phyloP scores from a whole-genome alignment of 2,888 invertebrate species.

The Polydrusus pterygomalis region DNA sequence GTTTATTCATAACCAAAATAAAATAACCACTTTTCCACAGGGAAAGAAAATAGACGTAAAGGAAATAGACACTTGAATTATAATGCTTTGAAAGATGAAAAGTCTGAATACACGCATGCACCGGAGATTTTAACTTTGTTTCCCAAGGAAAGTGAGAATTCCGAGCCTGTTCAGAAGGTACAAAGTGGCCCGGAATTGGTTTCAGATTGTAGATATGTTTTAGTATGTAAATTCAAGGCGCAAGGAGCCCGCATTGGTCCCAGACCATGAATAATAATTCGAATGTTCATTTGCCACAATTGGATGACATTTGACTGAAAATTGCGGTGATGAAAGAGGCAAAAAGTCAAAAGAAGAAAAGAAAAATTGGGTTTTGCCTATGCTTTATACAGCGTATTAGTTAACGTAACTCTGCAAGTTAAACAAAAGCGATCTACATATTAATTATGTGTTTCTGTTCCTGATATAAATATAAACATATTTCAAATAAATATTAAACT shows the following conservation, averaged over 20 bases:
- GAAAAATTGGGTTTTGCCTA: neutral
- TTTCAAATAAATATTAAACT: too few relatives aligned
- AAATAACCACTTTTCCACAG: slow-evolving; percentile 32
- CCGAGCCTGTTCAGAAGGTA: slow-evolving; percentile 45
- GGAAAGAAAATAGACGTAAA: slow-evolving; percentile 34
- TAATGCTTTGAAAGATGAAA: slow-evolving; percentile 50
- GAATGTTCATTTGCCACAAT: slow-evolving; percentile 64
- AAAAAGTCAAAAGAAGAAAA: slow-evolving; percentile 39
- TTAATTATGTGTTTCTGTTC: too few relatives aligned
- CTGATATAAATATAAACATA: too few relatives aligned
- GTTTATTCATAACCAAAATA: slow-evolving; percentile 38
- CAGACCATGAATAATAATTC: slow-evolving; percentile 72
- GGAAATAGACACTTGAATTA: slow-evolving; percentile 31
- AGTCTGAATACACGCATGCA: slow-evolving; percentile 41
- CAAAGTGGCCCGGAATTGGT: slow-evolving; percentile 66
- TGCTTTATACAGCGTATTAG: too few relatives aligned
- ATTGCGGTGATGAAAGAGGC: slow-evolving; percentile 46
- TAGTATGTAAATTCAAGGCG: slow-evolving; percentile 71
- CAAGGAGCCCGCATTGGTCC: slow-evolving; percentile 70
- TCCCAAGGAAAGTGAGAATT: slow-evolving; percentile 50
- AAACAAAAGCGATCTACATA: too few relatives aligned
- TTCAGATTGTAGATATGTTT: slow-evolving; percentile 68
- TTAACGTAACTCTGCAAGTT: too few relatives aligned
- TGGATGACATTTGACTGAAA: slow-evolving; percentile 59
- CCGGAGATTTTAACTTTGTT: slow-evolving; percentile 49